Evolutionary conservation across 2,113 vertebrate species (phyloP).

Genomic region (Tetraodon nigroviridis): DNA sequence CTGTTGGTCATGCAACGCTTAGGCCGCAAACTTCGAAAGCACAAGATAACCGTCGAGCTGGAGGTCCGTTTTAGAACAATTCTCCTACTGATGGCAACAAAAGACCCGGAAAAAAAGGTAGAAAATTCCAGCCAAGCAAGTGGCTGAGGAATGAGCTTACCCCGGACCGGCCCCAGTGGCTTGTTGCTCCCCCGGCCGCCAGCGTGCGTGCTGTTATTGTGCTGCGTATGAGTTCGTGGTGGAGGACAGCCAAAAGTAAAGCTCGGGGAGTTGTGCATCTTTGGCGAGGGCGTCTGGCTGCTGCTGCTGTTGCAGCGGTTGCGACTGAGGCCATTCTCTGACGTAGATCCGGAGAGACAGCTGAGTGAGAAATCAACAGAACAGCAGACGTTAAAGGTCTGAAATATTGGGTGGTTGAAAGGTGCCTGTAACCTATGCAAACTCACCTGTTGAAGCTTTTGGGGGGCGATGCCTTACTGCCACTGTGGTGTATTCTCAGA

Average conservation of each 20-base stretch:
- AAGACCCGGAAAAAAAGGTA: no score
- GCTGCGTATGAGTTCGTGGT: conserved; percentile 45
- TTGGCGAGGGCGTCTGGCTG: conserved; percentile 81
- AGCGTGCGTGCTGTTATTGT: conserved; percentile 45
- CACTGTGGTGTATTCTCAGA: conserved; percentile 29
- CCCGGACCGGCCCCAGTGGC: conserved; percentile 77
- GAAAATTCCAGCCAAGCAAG: conserved; percentile 4
- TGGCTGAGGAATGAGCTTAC: conserved; percentile 72
- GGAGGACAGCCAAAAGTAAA: conserved; percentile 80
- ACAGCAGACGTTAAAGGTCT: neutral
- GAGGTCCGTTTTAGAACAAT: no score
- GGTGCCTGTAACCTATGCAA: neutral
- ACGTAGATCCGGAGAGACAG: conserved; percentile 74
- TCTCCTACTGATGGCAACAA: no score
- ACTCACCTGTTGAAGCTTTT: conserved; percentile 73
- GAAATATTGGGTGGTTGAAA: neutral
- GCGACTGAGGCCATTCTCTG: conserved; percentile 78
- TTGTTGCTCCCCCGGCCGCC: conserved; percentile 48
- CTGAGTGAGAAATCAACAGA: conserved; percentile 53
- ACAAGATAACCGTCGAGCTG: no score
- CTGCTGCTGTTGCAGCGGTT: conserved; percentile 76
- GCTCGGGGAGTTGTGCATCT: conserved; percentile 82
- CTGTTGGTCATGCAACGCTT: no score
- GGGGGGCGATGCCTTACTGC: conserved; percentile 65
- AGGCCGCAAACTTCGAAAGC: no score